Evolutionary conservation across 2,113 vertebrate species (phyloP).

Genomic region (Dipodomys ordii): DNA sequence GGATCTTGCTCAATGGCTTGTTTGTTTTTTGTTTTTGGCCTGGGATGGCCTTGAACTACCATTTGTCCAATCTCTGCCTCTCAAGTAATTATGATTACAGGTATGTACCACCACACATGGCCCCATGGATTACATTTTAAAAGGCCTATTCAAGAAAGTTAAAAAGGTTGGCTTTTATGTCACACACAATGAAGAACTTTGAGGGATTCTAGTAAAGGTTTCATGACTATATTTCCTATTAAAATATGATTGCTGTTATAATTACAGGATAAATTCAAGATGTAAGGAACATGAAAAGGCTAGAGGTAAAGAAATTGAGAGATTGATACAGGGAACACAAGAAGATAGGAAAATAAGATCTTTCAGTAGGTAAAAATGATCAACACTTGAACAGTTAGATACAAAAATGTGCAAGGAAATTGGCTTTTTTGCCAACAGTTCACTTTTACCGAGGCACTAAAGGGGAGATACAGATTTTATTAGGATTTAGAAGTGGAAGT

Average conservation of each 20-base stretch:
- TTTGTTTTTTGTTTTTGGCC: too few species aligned
- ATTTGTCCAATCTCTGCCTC: too few species aligned
- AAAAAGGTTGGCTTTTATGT: constrained; percentile 23
- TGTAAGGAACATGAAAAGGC: neutral
- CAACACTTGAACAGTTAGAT: constrained; percentile 7
- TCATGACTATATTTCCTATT: neutral
- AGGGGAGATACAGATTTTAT: neutral
- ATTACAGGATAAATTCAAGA: constrained; percentile 31
- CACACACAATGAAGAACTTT: constrained; percentile 24
- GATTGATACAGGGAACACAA: neutral
- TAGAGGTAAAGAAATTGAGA: constrained; percentile 39
- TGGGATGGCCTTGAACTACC: too few species aligned
- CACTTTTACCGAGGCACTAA: neutral
- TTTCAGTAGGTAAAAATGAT: constrained; percentile 40
- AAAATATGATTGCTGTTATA: constrained; percentile 12
- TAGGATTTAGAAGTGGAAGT: neutral
- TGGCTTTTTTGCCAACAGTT: constrained; percentile 19
- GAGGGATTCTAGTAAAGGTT: constrained; percentile 12
- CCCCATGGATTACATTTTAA: neutral
- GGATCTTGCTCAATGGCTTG: too few species aligned
- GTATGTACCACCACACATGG: too few species aligned
- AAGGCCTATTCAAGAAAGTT: neutral
- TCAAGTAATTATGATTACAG: too few species aligned
- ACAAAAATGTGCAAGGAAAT: constrained; percentile 40
- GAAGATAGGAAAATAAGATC: neutral